Conservation (phyloP, 1,140 invertebrate genomes). For the Zaprionus kolodkinae region DNA sequence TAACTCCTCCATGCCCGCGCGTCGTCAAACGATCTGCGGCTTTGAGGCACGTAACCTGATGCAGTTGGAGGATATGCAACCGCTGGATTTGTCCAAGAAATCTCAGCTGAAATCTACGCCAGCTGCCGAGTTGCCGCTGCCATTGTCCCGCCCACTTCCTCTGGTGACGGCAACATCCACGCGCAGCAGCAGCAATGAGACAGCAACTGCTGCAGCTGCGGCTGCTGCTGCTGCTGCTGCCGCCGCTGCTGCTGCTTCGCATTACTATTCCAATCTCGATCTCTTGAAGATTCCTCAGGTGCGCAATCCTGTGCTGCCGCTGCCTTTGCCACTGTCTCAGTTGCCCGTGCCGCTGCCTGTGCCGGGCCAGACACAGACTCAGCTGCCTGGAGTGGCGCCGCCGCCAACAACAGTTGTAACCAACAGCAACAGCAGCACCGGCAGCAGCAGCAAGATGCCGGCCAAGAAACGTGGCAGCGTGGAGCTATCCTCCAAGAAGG, state of each 20-base stretch:
- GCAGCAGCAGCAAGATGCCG: slow-evolving; percentile 17
- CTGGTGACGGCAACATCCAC: not conserved
- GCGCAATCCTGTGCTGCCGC: slow-evolving; percentile 58
- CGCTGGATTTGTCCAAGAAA: slow-evolving; percentile 76
- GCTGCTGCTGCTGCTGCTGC: slow-evolving; percentile 14
- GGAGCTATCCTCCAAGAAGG: slow-evolving; percentile 32
- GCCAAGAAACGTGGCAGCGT: slow-evolving; percentile 40
- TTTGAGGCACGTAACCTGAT: slow-evolving; percentile 73
- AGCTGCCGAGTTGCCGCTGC: not conserved
- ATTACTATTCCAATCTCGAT: slow-evolving; percentile 78
- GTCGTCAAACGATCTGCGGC: slow-evolving; percentile 78
- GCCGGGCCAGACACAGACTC: too few species aligned
- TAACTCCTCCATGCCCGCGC: slow-evolving; percentile 49
- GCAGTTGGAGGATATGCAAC: slow-evolving; percentile 72
- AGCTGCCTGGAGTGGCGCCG: not conserved
- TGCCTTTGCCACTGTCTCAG: slow-evolving; percentile 16
- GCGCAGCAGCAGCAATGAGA: not conserved
- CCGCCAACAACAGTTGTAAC: not conserved
- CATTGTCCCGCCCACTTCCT: slow-evolving; percentile 22
- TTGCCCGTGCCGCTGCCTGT: not conserved
- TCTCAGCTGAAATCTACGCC: slow-evolving; percentile 49
- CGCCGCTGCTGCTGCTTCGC: slow-evolving; percentile 41
- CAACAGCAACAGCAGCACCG: slow-evolving; percentile 1
- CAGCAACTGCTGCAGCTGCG: not conserved
- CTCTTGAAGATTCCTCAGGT: slow-evolving; percentile 78